Conservation (phyloP, 2,113 vertebrate genomes). For the Perca flavescens region DNA sequence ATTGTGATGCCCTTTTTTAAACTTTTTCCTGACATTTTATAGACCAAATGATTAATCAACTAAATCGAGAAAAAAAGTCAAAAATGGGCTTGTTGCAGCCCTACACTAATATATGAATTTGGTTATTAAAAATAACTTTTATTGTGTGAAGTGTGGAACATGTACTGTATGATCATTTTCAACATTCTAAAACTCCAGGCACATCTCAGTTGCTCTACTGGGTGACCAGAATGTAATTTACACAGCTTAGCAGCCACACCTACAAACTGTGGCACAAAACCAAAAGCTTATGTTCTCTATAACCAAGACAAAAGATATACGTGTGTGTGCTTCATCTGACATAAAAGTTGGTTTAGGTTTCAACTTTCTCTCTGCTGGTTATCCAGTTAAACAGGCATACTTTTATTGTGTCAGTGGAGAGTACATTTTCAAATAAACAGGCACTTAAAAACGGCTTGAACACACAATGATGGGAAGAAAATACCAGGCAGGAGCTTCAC, state of each 20-base stretch:
- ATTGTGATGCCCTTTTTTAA: too few species aligned
- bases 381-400: not conserved
- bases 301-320: not conserved
- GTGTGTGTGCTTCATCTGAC: not conserved
- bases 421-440: not conserved
- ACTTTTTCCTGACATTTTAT: not conserved
- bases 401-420: not conserved
- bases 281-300: too few species aligned
- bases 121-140: not conserved
- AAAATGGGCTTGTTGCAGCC: not conserved
- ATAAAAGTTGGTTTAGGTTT: not conserved
- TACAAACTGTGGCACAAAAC: not conserved
- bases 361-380: not conserved
- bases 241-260: conserved; percentile 13
- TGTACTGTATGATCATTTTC: not conserved
- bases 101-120: not conserved
- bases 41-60: not conserved
- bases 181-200: not conserved
- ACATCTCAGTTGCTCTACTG: conserved; percentile 5
- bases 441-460: not conserved
- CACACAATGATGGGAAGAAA: too few species aligned
- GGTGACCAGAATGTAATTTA: not conserved
- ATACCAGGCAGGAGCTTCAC: not conserved
- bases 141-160: not conserved
- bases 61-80: not conserved